A percentile compares a stretch with the other conserved stretches of the same genome.
These are phyloP conservation scores for Cochlearius cochlearius DNA, from an alignment of 2,113 vertebrate genomes.

Conservation along the genomic window DNA sequence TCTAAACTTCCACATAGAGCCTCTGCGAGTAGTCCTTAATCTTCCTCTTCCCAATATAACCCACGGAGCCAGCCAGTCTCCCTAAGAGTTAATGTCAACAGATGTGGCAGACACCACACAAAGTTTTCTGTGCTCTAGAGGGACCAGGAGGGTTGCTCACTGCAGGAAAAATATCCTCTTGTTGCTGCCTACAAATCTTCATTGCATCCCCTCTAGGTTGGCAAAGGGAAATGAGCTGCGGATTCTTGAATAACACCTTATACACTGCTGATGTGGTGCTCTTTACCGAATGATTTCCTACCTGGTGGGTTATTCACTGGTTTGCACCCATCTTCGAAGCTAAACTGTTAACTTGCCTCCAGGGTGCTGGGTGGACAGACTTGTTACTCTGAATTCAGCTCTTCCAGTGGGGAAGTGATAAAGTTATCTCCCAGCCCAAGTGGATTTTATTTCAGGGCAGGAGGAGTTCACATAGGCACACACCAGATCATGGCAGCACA, in stretches of 20 bases:
- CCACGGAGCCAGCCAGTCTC: not conserved
- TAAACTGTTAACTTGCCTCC: not conserved
- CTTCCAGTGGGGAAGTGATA: not conserved
- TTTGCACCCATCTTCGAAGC: not conserved
- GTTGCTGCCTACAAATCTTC: not conserved
- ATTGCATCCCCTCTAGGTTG: not conserved
- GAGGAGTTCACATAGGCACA: accelerated
- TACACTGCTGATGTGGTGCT: not conserved
- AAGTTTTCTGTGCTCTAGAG: not conserved
- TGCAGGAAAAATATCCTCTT: not conserved
- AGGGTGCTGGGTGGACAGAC: not conserved
- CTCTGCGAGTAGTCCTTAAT: not conserved
- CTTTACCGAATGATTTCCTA: not conserved
- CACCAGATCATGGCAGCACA: not conserved
- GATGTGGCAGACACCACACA: not conserved
- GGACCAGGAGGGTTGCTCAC: not conserved
- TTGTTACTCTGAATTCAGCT: not conserved
- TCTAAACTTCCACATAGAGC: not conserved
- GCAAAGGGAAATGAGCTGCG: not conserved
- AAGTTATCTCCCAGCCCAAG: not conserved
- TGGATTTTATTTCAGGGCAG: not conserved
- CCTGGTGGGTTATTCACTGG: not conserved
- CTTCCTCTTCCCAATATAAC: not conserved
- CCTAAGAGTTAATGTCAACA: not conserved
- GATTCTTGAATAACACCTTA: not conserved